phyloP scores from a whole-genome alignment of 2,113 vertebrate species.

The Chaetorhynchus papuensis region DNA sequence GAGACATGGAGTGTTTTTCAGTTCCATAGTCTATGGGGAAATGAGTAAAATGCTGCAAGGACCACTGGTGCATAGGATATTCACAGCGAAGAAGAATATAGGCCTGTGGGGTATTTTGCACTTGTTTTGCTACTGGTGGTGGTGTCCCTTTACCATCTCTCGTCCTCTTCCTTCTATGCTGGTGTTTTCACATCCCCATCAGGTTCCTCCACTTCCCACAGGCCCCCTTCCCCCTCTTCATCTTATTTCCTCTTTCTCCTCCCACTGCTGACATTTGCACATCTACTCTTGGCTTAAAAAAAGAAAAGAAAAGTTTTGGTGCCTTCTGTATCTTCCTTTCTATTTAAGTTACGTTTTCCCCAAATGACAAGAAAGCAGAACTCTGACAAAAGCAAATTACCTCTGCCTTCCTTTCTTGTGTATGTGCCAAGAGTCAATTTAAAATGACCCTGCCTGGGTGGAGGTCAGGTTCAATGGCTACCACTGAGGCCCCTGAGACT shows the following conservation, averaged over 20 bases:
- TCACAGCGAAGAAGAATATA: not conserved
- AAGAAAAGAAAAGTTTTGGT: not conserved
- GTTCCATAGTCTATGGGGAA: not conserved
- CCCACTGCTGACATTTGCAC: not conserved
- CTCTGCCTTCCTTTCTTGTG: not conserved
- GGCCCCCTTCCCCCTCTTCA: not conserved
- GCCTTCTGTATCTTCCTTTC: not conserved
- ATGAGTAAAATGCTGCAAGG: not conserved
- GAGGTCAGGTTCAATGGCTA: conserved; percentile 33
- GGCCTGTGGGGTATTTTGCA: not conserved
- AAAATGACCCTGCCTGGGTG: conserved; percentile 29
- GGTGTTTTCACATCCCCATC: not conserved
- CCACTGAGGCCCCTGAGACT: not conserved
- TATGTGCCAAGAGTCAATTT: conserved; percentile 9
- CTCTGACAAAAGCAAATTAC: not conserved
- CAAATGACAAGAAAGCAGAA: not conserved
- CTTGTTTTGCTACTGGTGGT: not conserved
- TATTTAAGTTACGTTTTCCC: not conserved
- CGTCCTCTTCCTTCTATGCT: not conserved
- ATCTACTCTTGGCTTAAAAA: not conserved
- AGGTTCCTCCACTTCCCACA: not conserved
- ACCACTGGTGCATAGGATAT: not conserved
- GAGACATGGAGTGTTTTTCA: not conserved
- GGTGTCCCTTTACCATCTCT: not conserved
- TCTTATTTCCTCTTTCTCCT: not conserved